phyloP scores from a whole-genome alignment of 37 sponge, comb jelly and placozoan species.

The Halichondria panicea region DNA sequence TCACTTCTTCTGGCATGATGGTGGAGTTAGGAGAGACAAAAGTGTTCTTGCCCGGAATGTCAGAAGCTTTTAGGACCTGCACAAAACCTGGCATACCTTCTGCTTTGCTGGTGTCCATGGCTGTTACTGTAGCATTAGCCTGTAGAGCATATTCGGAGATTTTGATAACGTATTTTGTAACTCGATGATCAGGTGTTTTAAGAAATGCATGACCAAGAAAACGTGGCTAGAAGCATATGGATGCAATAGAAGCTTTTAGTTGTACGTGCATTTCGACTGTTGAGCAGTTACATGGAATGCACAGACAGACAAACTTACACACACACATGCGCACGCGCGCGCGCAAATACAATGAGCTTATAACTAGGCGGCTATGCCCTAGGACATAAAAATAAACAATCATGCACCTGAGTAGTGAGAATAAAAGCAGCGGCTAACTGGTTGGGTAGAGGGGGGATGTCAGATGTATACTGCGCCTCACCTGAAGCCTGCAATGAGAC shows the following conservation, averaged over 20 bases:
- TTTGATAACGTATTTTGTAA: too few species aligned
- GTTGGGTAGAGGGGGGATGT: slow-evolving; percentile 48
- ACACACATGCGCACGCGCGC: too few species aligned
- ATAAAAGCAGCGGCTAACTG: slow-evolving; percentile 79
- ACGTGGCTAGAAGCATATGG: too few species aligned
- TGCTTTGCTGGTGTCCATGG: too few species aligned
- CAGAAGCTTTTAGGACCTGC: slow-evolving; percentile 51
- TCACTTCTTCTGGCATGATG: neutral
- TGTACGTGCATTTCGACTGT: too few species aligned
- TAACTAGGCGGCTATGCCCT: neutral
- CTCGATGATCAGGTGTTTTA: too few species aligned
- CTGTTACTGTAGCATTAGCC: too few species aligned
- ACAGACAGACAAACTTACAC: too few species aligned
- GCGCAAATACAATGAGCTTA: neutral
- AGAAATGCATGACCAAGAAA: too few species aligned
- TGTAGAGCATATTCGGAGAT: too few species aligned
- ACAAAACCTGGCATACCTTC: slow-evolving; percentile 83
- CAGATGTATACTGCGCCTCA: slow-evolving; percentile 80
- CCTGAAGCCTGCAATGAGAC: slow-evolving; percentile 66
- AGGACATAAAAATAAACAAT: neutral
- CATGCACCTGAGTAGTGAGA: slow-evolving; percentile 50
- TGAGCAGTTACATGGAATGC: too few species aligned
- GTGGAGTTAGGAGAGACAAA: neutral
- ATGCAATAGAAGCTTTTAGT: too few species aligned
- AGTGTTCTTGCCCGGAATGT: slow-evolving; percentile 68